Conservation (phyloP, 2,113 vertebrate genomes). For the Isurus oxyrinchus region DNA sequence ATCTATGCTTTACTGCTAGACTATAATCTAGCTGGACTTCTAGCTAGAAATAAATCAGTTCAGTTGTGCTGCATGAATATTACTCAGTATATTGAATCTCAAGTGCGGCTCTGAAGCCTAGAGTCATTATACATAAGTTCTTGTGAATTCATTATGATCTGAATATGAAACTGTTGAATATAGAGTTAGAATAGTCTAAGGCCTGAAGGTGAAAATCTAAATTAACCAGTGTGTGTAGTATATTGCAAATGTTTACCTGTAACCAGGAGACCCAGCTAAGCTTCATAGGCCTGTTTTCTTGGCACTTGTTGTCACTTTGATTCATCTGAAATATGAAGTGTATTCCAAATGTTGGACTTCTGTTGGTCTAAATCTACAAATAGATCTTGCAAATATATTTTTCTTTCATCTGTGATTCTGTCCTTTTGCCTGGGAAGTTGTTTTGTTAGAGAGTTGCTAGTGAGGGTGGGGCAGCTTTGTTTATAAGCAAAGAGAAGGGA, state of each 20-base stretch:
- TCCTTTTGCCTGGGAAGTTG: background rate
- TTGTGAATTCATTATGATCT: background rate
- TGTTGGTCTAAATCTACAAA: background rate
- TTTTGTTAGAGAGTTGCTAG: background rate
- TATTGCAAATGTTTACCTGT: background rate
- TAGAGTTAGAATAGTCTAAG: background rate
- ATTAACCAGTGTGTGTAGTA: background rate
- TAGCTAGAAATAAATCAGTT: background rate
- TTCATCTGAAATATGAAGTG: background rate
- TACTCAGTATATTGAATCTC: background rate
- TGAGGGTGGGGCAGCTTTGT: background rate
- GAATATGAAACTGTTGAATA: background rate
- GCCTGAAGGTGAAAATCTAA: background rate
- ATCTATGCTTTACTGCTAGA: background rate
- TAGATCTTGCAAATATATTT: background rate
- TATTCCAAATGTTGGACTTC: constrained; percentile 8
- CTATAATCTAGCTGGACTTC: no score
- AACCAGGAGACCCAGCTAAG: background rate
- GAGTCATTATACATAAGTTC: background rate
- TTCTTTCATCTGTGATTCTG: background rate
- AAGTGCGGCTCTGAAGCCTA: background rate
- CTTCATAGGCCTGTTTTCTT: background rate
- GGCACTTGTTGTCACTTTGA: no score
- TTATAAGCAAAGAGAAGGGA: background rate
- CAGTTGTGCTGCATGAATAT: background rate